Evolutionary conservation across 2,797 vertebrate genomes (phyloP), one percentile per base, ranked within the genome.

Genomic region (Cottoperca gobio): DNA sequence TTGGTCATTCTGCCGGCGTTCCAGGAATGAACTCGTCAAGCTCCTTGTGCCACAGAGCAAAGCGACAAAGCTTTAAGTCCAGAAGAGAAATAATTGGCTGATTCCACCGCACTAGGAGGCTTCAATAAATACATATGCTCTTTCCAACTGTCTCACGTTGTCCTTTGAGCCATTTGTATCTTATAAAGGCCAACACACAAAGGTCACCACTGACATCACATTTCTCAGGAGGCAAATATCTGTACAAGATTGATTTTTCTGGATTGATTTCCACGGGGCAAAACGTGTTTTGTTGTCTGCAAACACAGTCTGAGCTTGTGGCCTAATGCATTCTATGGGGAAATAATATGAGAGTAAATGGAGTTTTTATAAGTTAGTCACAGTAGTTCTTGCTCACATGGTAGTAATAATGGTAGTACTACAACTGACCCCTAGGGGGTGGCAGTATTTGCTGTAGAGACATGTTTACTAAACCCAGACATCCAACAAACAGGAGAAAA

Each of bases 191-290:
- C 64, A 37, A 33, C 86, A 68, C 76, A 81, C 76, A 93, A 93
- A 93, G 90, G 91, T 92, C 92, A 92, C 6, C 19, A 14, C 53
- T 78, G 86, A 90, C 89, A 85, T 84, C 61, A 74, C 78, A 92
- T 93, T 89, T 72, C 84, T 90, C 89, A 82, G 33, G 71, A 62
- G 78, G 85, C 63, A 78, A 80, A 89, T 84, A 80, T 83, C 82
- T 59, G 76, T 61, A 70, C 66, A 52, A 78, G 46, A 88, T 85
- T 23, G 48, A 91, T 90, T 83, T 61, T 12, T 46, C 57, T n/a
- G 53, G 59, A 82, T 91, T 88, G 74, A 89, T 89, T 85, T 78
- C 46, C 23, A 45, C n/a, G 3, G 73, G 52, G 75, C 69, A 75
- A 88, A 84, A 70, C 23, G 53, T 10, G 60, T 57, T 53, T 54